Conservation (phyloP, 2,888 invertebrate species). For the Volucella inanis region DNA sequence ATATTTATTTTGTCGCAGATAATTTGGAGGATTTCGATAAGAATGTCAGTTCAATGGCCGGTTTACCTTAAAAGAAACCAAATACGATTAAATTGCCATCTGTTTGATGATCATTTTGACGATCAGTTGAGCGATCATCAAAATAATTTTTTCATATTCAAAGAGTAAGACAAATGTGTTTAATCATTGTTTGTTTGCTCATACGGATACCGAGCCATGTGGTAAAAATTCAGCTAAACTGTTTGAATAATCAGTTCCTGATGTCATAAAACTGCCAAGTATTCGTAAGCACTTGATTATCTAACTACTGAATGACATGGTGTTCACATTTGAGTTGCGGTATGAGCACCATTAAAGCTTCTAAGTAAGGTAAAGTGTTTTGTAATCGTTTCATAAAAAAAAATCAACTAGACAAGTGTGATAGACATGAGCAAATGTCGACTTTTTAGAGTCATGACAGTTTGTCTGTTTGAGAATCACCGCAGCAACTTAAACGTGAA, state of each 20-base stretch:
- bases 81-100: not conserved
- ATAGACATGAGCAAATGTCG: not conserved
- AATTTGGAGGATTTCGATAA: constrained; percentile 11
- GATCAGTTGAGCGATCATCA: not conserved
- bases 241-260: constrained; percentile 44
- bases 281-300: constrained; percentile 35
- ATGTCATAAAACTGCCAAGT: constrained; percentile 36
- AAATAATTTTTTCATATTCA: not conserved
- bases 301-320: constrained; percentile 25
- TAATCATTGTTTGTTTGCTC: too few relatives aligned
- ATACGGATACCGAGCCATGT: not conserved
- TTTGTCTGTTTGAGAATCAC: not conserved
- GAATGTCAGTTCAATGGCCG: constrained; percentile 44
- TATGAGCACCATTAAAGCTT: constrained; percentile 25
- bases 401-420: constrained; percentile 3
- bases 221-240: not conserved
- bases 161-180: too few relatives aligned
- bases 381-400: constrained; percentile 20
- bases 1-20: constrained; percentile 28
- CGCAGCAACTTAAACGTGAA: not conserved
- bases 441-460: not conserved
- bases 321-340: constrained; percentile 13
- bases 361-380: constrained; percentile 25
- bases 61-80: not conserved
- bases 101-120: constrained; percentile 3